Evolutionary conservation across 2,888 invertebrate species (phyloP).

Genomic region (Hermaeophaga mercurialis): DNA sequence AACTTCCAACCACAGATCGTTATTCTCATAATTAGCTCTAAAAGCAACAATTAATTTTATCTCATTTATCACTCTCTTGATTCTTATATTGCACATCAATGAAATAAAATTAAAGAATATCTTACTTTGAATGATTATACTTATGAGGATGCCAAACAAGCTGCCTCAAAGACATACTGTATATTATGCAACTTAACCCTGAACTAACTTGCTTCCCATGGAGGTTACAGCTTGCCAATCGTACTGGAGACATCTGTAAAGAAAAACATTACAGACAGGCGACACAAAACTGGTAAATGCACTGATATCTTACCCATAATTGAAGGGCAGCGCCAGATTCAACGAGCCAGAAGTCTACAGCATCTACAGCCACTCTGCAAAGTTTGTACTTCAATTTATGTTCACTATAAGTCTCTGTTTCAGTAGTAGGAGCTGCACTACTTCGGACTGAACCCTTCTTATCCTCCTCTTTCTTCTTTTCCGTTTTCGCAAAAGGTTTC

Average conservation of each 20-base stretch:
- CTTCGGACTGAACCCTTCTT: slow-evolving; percentile 44
- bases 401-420: slow-evolving; percentile 44
- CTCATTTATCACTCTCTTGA: too few species aligned
- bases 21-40: slow-evolving; percentile 49
- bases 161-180: slow-evolving; percentile 54
- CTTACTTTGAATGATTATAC: slow-evolving; percentile 54
- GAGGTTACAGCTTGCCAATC: slow-evolving; percentile 91
- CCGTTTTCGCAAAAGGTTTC: slow-evolving; percentile 24
- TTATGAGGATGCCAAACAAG: slow-evolving; percentile 56
- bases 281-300: too few species aligned
- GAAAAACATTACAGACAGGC: too few species aligned
- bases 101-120: slow-evolving; percentile 16
- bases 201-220: slow-evolving; percentile 90
- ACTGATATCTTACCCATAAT: slow-evolving; percentile 72
- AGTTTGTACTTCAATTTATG: slow-evolving; percentile 84
- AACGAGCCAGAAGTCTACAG: slow-evolving; percentile 87
- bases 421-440: slow-evolving; percentile 31
- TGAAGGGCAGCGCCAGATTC: slow-evolving; percentile 88
- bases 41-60: too few species aligned
- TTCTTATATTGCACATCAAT: neutral
- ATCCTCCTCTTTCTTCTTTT: slow-evolving; percentile 40
- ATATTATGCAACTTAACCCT: slow-evolving; percentile 83
- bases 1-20: slow-evolving; percentile 89
- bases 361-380: slow-evolving; percentile 86
- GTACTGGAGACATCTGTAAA: slow-evolving; percentile 77